These are phyloP conservation scores for Nannospalax galili DNA, from an alignment of 2,113 vertebrate species.

Conservation along the genomic window DNA sequence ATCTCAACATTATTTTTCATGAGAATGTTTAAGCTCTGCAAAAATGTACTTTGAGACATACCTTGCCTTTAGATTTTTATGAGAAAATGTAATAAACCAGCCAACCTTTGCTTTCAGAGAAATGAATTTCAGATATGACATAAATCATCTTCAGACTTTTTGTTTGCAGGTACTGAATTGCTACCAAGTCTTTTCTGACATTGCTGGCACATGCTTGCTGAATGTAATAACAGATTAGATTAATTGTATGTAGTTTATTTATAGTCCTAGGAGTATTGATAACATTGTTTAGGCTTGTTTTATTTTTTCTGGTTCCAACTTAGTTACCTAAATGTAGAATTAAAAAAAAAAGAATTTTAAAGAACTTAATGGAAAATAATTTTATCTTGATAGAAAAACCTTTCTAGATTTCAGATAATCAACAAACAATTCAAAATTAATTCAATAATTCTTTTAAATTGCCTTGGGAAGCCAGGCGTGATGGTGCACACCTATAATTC, in stretches of 20 bases:
- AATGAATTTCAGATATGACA: not conserved
- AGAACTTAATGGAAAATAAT: constrained; percentile 9
- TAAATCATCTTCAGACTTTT: constrained; percentile 18
- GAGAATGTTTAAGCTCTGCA: not conserved
- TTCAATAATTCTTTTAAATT: not conserved
- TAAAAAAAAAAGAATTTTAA: not conserved
- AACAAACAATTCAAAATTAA: not conserved
- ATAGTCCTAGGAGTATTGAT: constrained; percentile 74
- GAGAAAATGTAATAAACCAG: not conserved
- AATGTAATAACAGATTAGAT: constrained; percentile 72
- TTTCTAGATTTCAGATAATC: not conserved
- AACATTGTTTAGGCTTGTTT: constrained; percentile 74
- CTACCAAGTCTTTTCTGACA: constrained; percentile 4
- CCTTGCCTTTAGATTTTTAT: not conserved
- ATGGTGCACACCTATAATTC: not conserved
- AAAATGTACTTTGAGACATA: not conserved
- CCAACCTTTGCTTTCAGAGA: not conserved
- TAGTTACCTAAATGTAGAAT: constrained; percentile 73
- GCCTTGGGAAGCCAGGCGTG: not conserved
- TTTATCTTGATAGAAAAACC: not conserved
- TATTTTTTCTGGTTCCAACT: constrained; percentile 73
- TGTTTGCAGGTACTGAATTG: not conserved
- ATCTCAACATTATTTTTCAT: not conserved
- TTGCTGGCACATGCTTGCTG: constrained; percentile 59
- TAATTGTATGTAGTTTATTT: constrained; percentile 77